Evolutionary conservation across 2,113 vertebrate genomes (phyloP).

Genomic region (Gymnorhina tibicen): DNA sequence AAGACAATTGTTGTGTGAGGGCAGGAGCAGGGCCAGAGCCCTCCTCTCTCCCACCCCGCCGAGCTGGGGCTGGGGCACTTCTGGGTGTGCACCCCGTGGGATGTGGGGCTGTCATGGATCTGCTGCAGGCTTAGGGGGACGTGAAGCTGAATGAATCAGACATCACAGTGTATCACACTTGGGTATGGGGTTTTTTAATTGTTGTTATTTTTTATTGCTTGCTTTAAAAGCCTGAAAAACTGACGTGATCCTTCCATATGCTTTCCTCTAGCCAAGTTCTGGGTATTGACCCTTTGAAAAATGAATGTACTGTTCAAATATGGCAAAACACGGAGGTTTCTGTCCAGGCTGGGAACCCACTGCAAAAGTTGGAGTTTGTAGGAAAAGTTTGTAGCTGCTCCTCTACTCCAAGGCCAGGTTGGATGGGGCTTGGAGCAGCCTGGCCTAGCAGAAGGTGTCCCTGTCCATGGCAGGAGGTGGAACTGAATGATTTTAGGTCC

Average conservation of each 20-base stretch:
- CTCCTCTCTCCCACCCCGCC: fast-evolving
- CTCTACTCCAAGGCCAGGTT: neutral
- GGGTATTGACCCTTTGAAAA: neutral
- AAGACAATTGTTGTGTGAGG: neutral
- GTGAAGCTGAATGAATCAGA: neutral
- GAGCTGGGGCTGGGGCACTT: neutral
- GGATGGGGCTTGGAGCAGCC: neutral
- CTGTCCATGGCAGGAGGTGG: neutral
- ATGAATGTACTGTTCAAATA: neutral
- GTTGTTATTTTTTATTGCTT: neutral
- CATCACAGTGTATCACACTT: too few species aligned
- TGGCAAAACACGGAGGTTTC: neutral
- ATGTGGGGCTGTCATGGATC: neutral
- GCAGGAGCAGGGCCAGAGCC: neutral
- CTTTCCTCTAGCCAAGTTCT: neutral
- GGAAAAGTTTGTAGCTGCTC: neutral
- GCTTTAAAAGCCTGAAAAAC: neutral
- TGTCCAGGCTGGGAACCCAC: neutral
- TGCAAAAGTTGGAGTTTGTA: neutral
- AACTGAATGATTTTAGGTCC: neutral
- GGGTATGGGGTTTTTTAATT: neutral
- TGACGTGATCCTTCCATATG: neutral
- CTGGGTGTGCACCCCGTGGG: neutral
- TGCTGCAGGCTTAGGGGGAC: neutral
- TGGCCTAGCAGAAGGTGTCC: neutral